These are phyloP conservation scores for Tapirus indicus DNA, from an alignment of 2,797 vertebrate species.

Conservation along the genomic window DNA sequence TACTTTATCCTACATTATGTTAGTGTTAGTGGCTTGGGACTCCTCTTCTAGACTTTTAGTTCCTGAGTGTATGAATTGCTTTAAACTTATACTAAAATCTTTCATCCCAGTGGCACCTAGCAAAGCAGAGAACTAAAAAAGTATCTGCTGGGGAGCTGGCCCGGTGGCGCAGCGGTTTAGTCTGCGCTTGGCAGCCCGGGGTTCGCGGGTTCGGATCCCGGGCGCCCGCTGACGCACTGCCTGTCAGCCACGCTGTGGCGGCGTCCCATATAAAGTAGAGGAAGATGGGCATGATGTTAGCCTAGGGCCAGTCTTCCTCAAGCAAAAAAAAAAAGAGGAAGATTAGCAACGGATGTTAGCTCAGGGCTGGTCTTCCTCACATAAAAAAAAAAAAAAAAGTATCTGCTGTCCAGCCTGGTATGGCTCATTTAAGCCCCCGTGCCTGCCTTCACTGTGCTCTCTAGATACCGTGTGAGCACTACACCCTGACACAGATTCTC, in stretches of 20 bases:
- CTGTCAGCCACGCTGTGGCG: too few species aligned
- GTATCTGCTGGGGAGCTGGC: neutral
- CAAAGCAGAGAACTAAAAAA: neutral
- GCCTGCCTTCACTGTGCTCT: neutral
- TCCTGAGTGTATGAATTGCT: neutral
- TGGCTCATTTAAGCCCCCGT: accelerated
- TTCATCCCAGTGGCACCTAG: neutral
- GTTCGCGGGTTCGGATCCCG: too few species aligned
- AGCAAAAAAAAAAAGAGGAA: too few species aligned
- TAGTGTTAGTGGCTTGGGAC: neutral
- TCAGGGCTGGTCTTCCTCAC: too few species aligned
- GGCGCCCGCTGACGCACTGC: too few species aligned
- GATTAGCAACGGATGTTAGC: too few species aligned
- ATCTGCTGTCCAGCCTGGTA: neutral
- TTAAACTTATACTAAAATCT: conserved; percentile 16
- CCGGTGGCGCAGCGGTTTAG: too few species aligned
- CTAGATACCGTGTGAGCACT: neutral
- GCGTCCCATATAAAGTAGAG: too few species aligned
- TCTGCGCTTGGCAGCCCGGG: too few species aligned
- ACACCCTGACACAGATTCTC: neutral
- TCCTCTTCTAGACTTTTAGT: neutral
- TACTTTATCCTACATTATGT: neutral
- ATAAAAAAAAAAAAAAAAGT: too few species aligned
- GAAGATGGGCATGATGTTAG: too few species aligned
- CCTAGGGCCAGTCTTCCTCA: too few species aligned